Evolutionary conservation across 1,140 invertebrate species (phyloP), one percentile per base, ranked within the genome.

Genomic region (Meloidogyne exigua): DNA sequence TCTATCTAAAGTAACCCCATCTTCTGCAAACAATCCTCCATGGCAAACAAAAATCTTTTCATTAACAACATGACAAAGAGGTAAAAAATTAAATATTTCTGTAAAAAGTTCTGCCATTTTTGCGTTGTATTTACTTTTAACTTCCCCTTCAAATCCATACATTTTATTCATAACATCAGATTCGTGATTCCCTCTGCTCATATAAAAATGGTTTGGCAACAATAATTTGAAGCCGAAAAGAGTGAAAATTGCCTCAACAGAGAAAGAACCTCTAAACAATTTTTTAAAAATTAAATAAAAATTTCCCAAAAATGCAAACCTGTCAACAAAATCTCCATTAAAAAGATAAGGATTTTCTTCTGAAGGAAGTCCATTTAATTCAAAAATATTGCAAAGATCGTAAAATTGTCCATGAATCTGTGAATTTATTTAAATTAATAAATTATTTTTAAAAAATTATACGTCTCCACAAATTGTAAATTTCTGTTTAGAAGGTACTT

Each of bases 241-340:
- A 25, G 93, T 94, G 88, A 99, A 95, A 87, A 99, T 99, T 88
- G 96, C 98, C 89, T 99, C 97, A 28, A 99, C 95, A 23, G 95
- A 98, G 89, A 99, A 99, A 0, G 95, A 97, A 13, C 97, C 97
- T 90, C 97, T 73, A 32, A 25, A 73, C 28, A 25, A 73, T 7
- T 15, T 32, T n/a, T 21, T 18, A 13, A 42, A 69, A 39, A 23
- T 63, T 36, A 39, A 23, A 9, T 15, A 32, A n/a, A n/a, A n/a
- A n/a, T n/a, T n/a, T n/a, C n/a, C n/a, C n/a, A n/a, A n/a, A n/a
- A 21, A 64, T 44, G 1, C 0, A 57, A 57, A 64, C 72, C 72
- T 90, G 89, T 99, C 97, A 63, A 99, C 96, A 90, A 99, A 99
- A 89, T 99, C 97, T 80, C 95, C 95, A 90, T 97, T 98, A 89